Conservation (phyloP, 2,113 vertebrate genomes). For the Hydropotes inermis region DNA sequence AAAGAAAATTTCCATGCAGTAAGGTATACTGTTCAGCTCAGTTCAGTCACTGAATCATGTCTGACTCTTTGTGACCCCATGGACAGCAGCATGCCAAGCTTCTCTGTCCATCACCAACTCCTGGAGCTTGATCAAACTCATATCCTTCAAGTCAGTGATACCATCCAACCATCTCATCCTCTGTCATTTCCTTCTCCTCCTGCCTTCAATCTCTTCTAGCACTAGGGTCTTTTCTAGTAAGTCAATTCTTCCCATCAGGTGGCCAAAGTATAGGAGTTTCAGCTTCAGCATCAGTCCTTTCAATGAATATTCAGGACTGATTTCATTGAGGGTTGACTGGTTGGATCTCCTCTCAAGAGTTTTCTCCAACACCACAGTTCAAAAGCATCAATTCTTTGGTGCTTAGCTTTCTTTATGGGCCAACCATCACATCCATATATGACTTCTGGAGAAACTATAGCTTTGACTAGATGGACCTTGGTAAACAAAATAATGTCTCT, state of each 20-base stretch:
- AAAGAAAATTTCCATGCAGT: background rate
- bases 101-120: background rate
- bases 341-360: background rate
- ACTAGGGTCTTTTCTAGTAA: background rate
- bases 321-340: background rate
- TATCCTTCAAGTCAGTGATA: background rate
- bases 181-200: background rate
- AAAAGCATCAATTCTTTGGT: background rate
- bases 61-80: background rate
- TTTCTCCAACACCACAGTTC: background rate
- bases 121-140: background rate
- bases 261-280: background rate
- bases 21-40: background rate
- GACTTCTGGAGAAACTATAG: background rate
- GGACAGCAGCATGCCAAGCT: background rate
- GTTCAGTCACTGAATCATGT: background rate
- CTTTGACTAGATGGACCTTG: background rate
- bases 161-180: background rate
- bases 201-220: background rate
- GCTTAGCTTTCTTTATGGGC: background rate
- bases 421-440: background rate
- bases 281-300: background rate
- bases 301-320: background rate
- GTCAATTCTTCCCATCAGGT: background rate
- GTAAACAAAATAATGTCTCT: background rate